Evolutionary conservation across 2,797 vertebrate species (phyloP).

Genomic region (Okamejei kenojei): DNA sequence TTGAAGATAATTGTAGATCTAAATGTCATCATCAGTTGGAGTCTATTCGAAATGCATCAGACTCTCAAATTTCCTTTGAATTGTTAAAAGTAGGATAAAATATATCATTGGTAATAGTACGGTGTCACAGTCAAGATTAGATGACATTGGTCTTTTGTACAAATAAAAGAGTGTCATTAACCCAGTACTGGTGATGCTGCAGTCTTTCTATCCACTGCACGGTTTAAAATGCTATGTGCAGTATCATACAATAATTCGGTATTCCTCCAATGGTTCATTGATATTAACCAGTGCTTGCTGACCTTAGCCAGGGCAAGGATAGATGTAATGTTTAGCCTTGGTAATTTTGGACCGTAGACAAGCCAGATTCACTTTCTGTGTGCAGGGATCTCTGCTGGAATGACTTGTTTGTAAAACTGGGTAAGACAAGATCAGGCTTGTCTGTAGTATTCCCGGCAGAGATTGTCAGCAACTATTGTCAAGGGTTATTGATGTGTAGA

Average conservation of each 20-base stretch:
- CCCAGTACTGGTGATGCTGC: background rate
- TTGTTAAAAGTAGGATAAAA: background rate
- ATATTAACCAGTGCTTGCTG: background rate
- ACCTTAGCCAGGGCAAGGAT: background rate
- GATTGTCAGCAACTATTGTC: background rate
- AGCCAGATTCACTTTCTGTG: background rate
- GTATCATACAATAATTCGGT: background rate
- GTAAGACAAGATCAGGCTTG: background rate
- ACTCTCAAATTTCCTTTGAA: constrained; percentile 9
- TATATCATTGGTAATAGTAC: background rate
- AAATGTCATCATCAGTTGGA: background rate
- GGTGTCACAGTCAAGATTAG: background rate
- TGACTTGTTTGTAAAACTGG: background rate
- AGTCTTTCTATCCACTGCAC: background rate
- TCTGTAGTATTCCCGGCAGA: background rate
- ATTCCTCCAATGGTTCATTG: background rate
- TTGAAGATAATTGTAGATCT: constrained; percentile 4
- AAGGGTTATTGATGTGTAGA: background rate
- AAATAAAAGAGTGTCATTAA: constrained; percentile 3
- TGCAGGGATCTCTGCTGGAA: background rate
- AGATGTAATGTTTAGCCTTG: background rate
- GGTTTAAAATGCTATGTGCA: background rate
- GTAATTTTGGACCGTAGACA: background rate
- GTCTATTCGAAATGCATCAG: background rate
- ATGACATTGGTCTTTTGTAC: background rate